Percentiles rank a stretch among this genome's conserved stretches.
These are phyloP conservation scores for Rhegmatorhina hoffmannsi DNA, from an alignment of 2,113 vertebrate genomes.

Conservation along the genomic window DNA sequence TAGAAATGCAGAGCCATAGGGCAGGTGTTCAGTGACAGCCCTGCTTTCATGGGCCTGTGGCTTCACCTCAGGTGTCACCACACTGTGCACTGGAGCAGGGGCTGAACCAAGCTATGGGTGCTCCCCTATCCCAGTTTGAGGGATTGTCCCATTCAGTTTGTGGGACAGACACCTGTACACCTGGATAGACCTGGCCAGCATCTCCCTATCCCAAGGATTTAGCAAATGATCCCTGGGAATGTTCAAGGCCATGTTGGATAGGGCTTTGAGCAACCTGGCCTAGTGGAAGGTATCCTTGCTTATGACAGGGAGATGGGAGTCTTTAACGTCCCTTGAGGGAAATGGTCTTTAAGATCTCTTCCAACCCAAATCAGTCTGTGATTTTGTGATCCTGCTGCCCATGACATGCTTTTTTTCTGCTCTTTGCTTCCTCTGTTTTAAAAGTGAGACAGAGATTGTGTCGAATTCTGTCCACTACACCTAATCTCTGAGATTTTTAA, in stretches of 20 bases:
- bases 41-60: neutral
- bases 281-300: neutral
- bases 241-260: neutral
- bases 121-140: neutral
- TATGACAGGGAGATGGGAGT: neutral
- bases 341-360: neutral
- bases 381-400: neutral
- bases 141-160: accelerated
- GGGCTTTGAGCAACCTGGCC: neutral
- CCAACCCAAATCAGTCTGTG: neutral
- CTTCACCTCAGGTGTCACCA: accelerated
- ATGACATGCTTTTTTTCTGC: accelerated
- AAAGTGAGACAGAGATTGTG: neutral
- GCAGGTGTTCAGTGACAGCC: neutral
- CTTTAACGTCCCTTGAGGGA: neutral
- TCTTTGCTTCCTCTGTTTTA: neutral
- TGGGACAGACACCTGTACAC: accelerated
- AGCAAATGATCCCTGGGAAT: neutral
- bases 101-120: accelerated
- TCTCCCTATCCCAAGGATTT: neutral
- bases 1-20: neutral
- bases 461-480: neutral
- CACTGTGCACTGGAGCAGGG: neutral
- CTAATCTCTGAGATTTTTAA: neutral
- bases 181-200: neutral